A percentile compares a stretch with the other conserved stretches of the same genome.
Evolutionary conservation across 2,797 vertebrate genomes (phyloP).

Genomic region (Gymnoscopelus braueri): DNA sequence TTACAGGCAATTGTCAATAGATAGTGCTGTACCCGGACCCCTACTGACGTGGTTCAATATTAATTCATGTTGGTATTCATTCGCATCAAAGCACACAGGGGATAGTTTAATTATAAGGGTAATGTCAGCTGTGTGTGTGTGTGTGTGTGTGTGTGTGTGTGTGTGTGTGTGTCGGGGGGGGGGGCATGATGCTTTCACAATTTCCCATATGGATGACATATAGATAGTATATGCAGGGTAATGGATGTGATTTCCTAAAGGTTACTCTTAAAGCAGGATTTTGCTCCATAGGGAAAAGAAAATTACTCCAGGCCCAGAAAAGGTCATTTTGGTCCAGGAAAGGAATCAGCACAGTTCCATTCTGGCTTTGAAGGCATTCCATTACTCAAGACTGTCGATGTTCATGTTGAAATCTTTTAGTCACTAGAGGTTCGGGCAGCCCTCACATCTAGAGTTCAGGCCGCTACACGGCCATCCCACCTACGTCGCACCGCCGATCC

Average conservation of each 20-base stretch:
- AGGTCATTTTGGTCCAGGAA: slow-evolving; percentile 2
- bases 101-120: slow-evolving; percentile 14
- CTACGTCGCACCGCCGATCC: too few species aligned
- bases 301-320: not conserved
- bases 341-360: not conserved
- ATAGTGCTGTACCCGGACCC: slow-evolving; percentile 1
- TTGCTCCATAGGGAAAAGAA: not conserved
- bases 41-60: not conserved
- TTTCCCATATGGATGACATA: not conserved
- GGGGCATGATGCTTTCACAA: not conserved
- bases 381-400: not conserved
- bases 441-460: too few species aligned
- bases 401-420: too few species aligned
- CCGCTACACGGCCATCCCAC: too few species aligned
- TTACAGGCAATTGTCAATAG: slow-evolving; percentile 30
- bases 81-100: slow-evolving; percentile 2
- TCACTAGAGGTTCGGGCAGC: too few species aligned
- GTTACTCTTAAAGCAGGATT: slow-evolving; percentile 5
- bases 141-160: too few species aligned
- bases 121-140: not conserved
- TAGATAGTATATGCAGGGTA: slow-evolving; percentile 12
- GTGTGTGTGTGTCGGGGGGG: too few species aligned
- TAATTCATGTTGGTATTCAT: slow-evolving; percentile 17
- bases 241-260: slow-evolving; percentile 19
- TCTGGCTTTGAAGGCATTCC: not conserved